These are phyloP conservation scores for Agrotis clavis DNA, from an alignment of 2,888 invertebrate genomes.

Conservation along the genomic window DNA sequence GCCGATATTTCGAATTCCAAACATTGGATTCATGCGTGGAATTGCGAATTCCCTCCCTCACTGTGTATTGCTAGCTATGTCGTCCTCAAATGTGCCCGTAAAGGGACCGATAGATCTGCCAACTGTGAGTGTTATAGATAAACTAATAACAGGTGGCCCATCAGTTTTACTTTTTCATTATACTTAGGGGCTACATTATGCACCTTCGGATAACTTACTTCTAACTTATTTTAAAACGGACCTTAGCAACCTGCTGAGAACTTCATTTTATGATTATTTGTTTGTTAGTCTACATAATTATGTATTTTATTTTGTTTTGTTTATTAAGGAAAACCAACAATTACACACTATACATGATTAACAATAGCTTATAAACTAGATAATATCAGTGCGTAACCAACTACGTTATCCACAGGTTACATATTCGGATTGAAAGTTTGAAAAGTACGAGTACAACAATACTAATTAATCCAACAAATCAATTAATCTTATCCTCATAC, in stretches of 20 bases:
- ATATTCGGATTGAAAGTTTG: too few species aligned
- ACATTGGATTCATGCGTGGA: conserved; percentile 67
- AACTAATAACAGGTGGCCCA: conserved; percentile 49
- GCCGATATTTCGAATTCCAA: conserved; percentile 74
- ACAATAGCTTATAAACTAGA: too few species aligned
- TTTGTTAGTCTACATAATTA: conserved; percentile 23
- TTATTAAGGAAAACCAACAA: too few species aligned
- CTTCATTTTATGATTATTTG: conserved; percentile 28
- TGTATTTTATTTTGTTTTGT: too few species aligned
- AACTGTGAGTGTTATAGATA: conserved; percentile 7
- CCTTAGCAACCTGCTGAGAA: background rate
- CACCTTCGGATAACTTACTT: conserved; percentile 5
- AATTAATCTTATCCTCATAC: too few species aligned
- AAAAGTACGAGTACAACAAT: too few species aligned
- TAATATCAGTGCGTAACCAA: too few species aligned
- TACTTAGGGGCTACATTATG: background rate
- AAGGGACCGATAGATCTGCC: conserved; percentile 22
- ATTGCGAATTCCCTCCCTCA: conserved; percentile 64
- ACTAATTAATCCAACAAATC: too few species aligned
- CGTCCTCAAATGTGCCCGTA: conserved; percentile 21
- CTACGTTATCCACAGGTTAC: too few species aligned
- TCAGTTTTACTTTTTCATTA: conserved; percentile 25
- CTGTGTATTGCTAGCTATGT: conserved; percentile 39
- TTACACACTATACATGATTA: too few species aligned
- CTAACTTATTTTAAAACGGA: conserved; percentile 8